Percentiles rank a stretch among this genome's conserved stretches.
Conservation (phyloP, 1,140 invertebrate species). For the Saccostrea glomerata region DNA sequence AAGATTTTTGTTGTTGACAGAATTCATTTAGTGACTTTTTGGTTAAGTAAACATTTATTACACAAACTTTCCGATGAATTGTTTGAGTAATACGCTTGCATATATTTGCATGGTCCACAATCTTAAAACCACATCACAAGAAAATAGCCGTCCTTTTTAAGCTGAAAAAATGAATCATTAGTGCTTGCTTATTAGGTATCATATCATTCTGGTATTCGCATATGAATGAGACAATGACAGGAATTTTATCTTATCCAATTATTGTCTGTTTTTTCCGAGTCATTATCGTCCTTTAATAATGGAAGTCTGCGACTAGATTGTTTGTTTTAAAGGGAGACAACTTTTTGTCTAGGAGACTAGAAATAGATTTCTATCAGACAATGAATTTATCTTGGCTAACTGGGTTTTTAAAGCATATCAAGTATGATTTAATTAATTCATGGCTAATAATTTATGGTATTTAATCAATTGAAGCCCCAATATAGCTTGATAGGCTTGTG, state of each 20-base stretch:
- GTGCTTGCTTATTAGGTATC: constrained; percentile 22
- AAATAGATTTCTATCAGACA: background rate
- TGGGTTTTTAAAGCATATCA: background rate
- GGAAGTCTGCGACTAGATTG: background rate
- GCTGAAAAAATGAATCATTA: background rate
- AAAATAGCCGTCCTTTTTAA: background rate
- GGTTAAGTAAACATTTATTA: background rate
- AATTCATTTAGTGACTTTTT: background rate
- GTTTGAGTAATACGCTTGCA: constrained; percentile 7
- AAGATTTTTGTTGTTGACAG: background rate
- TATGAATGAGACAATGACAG: background rate
- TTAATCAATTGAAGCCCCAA: background rate
- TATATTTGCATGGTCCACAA: constrained; percentile 15
- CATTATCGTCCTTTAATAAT: background rate
- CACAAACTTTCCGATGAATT: background rate
- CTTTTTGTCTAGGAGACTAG: background rate
- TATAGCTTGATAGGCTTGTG: too few relatives aligned
- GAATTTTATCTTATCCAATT: constrained; percentile 23
- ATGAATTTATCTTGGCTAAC: background rate
- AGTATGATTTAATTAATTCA: constrained; percentile 2
- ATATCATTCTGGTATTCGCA: constrained; percentile 25
- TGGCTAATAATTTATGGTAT: background rate
- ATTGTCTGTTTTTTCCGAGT: background rate
- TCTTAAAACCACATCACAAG: background rate
- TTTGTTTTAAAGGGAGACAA: background rate